Evolutionary conservation across 2,888 invertebrate species (phyloP).

Genomic region (Thereva unica): DNA sequence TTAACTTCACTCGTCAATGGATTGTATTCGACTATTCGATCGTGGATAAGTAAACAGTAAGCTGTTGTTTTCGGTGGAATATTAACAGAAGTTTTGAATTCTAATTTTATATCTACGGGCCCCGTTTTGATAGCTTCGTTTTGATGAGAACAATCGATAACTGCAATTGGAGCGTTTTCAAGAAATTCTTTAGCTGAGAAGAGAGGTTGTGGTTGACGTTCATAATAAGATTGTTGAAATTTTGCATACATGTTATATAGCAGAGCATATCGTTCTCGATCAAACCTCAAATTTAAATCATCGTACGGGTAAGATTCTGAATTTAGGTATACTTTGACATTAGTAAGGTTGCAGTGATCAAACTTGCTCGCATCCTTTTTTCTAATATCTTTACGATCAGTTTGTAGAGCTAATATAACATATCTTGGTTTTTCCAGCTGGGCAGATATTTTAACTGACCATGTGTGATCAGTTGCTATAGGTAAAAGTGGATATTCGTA

Average conservation of each 20-base stretch:
- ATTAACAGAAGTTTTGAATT: conserved; percentile 29
- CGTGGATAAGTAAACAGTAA: conserved; percentile 39
- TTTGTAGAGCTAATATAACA: conserved; percentile 53
- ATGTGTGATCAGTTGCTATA: no score
- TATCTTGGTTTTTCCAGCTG: no score
- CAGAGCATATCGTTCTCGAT: conserved; percentile 44
- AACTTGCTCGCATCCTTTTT: background rate
- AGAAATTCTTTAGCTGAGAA: conserved; percentile 3
- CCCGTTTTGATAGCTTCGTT: conserved; percentile 44
- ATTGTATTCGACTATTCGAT: conserved; percentile 40
- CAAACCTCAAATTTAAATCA: conserved; percentile 49
- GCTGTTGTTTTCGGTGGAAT: conserved; percentile 33
- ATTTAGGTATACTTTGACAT: conserved; percentile 52
- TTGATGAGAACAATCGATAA: conserved; percentile 38
- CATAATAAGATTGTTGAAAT: conserved; percentile 28
- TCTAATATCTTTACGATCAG: conserved; percentile 48
- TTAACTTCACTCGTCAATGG: conserved; percentile 35
- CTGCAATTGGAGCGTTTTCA: conserved; percentile 42
- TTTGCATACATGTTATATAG: conserved; percentile 46
- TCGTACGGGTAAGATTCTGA: conserved; percentile 52
- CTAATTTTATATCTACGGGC: no score
- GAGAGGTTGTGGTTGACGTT: no score
- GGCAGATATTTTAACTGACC: no score
- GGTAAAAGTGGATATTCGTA: no score
- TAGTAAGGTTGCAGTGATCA: conserved; percentile 47